These are phyloP conservation scores for Heterocephalus glaber DNA, from an alignment of 2,113 vertebrate species.

Conservation along the genomic window DNA sequence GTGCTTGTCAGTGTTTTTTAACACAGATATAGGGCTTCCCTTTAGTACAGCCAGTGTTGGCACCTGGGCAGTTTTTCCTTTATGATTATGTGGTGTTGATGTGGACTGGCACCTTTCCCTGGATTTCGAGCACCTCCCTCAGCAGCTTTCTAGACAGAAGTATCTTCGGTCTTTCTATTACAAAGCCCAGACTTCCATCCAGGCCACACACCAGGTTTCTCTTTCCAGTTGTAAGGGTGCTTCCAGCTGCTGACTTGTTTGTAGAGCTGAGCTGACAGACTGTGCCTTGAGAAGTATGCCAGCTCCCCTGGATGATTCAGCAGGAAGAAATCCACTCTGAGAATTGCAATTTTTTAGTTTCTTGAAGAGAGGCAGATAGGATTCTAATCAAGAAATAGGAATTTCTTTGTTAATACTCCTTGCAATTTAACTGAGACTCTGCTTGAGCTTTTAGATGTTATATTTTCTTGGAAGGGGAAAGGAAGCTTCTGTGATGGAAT, in stretches of 20 bases:
- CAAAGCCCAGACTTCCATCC: background rate
- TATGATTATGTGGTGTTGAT: conserved; percentile 48
- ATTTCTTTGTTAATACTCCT: background rate
- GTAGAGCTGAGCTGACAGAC: background rate
- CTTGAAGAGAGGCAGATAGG: background rate
- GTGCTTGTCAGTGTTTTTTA: conserved; percentile 5
- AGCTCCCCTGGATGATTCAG: background rate
- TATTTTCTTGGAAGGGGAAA: conserved; percentile 32
- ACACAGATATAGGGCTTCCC: conserved; percentile 3
- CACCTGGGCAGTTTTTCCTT: conserved; percentile 32
- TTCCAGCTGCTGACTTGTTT: background rate
- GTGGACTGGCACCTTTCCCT: conserved; percentile 65
- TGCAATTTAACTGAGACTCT: background rate
- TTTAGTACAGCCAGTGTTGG: conserved; percentile 53
- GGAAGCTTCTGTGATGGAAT: background rate
- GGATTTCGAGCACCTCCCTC: background rate
- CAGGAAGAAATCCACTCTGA: background rate
- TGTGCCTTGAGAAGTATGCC: background rate
- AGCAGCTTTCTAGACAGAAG: conserved; percentile 40
- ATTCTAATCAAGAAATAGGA: background rate
- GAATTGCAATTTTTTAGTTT: conserved; percentile 6
- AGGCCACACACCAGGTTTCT: conserved; percentile 69
- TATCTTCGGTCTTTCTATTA: conserved; percentile 36
- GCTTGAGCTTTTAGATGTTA: background rate
- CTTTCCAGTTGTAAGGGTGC: background rate